These are phyloP conservation scores for Malthinus flaveolus DNA, from an alignment of 2,888 invertebrate species.

Conservation along the genomic window DNA sequence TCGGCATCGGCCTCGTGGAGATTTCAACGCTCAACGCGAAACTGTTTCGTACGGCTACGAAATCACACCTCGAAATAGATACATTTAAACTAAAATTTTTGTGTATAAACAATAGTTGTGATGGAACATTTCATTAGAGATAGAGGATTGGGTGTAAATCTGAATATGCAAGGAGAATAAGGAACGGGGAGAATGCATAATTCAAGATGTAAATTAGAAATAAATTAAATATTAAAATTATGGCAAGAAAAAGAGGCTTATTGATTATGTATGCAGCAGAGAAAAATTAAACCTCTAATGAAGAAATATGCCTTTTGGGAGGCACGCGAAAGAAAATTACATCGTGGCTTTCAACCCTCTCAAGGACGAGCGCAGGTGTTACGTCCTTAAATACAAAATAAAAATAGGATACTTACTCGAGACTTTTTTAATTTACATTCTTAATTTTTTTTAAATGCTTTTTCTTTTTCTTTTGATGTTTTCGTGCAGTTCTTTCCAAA, in stretches of 20 bases:
- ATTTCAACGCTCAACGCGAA: constrained; percentile 39
- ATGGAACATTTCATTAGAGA: constrained; percentile 31
- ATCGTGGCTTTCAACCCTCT: constrained; percentile 41
- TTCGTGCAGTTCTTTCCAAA: no score
- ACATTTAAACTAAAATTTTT: constrained; percentile 12
- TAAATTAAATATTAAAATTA: constrained; percentile 60
- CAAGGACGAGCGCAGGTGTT: constrained; percentile 38
- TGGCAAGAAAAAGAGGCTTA: constrained; percentile 51
- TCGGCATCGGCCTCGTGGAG: constrained; percentile 33
- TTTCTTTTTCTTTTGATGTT: constrained; percentile 18
- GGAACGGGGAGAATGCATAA: constrained; percentile 54
- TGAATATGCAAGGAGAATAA: constrained; percentile 49
- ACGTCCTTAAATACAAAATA: constrained; percentile 26
- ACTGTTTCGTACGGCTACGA: constrained; percentile 3
- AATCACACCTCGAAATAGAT: neutral
- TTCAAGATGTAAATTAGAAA: constrained; percentile 58
- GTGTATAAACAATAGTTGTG: constrained; percentile 6
- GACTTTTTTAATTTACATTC: constrained; percentile 50
- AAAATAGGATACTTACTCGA: constrained; percentile 30
- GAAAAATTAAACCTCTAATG: constrained; percentile 57
- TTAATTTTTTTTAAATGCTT: constrained; percentile 45
- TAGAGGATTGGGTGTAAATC: constrained; percentile 25
- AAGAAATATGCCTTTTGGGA: constrained; percentile 54
- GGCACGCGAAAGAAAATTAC: constrained; percentile 50
- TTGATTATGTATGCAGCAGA: constrained; percentile 58